Base-by-base conservation (phyloP, 1,140 invertebrate genomes). In the Pentalonia nigronervosa region DNA sequence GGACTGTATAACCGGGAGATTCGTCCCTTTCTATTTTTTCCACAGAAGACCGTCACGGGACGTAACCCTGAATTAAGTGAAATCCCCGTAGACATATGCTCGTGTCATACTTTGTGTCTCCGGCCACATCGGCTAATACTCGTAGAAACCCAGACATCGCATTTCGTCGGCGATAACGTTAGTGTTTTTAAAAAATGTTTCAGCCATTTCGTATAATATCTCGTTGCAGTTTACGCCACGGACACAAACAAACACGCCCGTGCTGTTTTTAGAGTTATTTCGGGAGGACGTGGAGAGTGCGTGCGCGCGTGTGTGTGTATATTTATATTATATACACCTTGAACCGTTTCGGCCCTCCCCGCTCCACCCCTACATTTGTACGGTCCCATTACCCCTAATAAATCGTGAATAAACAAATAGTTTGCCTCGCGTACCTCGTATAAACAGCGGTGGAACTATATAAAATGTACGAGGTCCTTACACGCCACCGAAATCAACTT, bases 331-430 rank as follows among this genome's bases (percentile, higher is more conserved):
- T 6, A n/a, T n/a, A 36, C 34, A 81, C 83, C 25, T 47, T n/a
- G 45, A 86, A 47, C 84, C 84, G 11, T 86, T 30, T 47, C 11
- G 23, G 17, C 36, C 23, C 41, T 30, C 41, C 25, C 47, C 36
- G 0, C 23, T 25, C 9, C 83, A 7, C 25, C 7, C 83, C 23
- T 25, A n/a, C 41, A 8, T 83, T 36, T 86, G 9, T 47, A 47
- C 84, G 25, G 45, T 86, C 47, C 41, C 83, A 84, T 84, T 84
- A 84, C 83, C 83, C 41, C 45, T 86, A 86, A 86, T 86, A 47
- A 86, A 86, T 86, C 45, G 84, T 86, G 30, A 86, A 86, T 86
- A 86, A 86, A 86, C 45, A 86, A 86, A 86, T 45, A 86, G 84
- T 86, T 47, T 14, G 41, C 84, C 36, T 47, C 84, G 36, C 21